Conservation (phyloP, 2,113 vertebrate genomes). For the Monarcha castaneiventris region DNA sequence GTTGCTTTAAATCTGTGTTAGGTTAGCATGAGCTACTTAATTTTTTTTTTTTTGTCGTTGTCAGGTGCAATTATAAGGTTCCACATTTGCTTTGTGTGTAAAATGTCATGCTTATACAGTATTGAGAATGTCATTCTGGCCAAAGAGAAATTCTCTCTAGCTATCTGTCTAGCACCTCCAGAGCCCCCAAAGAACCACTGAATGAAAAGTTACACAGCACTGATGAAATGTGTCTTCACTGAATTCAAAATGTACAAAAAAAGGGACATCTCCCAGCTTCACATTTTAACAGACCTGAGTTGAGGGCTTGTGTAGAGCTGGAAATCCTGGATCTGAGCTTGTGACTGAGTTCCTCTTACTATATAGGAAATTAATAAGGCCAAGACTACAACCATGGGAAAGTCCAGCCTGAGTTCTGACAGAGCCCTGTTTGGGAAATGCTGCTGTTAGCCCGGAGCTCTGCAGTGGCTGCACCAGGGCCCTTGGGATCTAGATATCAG, state of each 20-base stretch:
- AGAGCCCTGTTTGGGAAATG: not conserved
- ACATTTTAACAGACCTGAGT: not conserved
- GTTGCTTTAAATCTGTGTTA: not conserved
- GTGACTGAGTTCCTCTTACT: not conserved
- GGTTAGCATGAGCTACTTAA: not conserved
- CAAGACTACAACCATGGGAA: not conserved
- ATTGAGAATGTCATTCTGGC: not conserved
- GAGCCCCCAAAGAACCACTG: not conserved
- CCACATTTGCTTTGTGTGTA: not conserved
- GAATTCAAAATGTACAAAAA: not conserved
- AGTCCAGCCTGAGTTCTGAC: not conserved
- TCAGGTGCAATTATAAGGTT: not conserved
- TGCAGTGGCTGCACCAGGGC: not conserved
- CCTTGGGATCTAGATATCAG: not conserved
- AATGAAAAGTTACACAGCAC: not conserved
- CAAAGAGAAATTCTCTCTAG: not conserved
- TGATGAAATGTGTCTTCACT: not conserved
- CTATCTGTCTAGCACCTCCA: not conserved
- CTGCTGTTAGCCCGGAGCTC: not conserved
- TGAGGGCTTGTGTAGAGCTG: not conserved
- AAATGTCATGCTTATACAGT: not conserved
- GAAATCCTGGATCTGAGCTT: not conserved
- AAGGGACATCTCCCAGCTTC: not conserved
- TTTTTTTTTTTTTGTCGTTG: not conserved
- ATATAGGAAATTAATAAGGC: not conserved